Base-by-base conservation (phyloP, 2,113 vertebrate genomes). In the Eulemur rufifrons region DNA sequence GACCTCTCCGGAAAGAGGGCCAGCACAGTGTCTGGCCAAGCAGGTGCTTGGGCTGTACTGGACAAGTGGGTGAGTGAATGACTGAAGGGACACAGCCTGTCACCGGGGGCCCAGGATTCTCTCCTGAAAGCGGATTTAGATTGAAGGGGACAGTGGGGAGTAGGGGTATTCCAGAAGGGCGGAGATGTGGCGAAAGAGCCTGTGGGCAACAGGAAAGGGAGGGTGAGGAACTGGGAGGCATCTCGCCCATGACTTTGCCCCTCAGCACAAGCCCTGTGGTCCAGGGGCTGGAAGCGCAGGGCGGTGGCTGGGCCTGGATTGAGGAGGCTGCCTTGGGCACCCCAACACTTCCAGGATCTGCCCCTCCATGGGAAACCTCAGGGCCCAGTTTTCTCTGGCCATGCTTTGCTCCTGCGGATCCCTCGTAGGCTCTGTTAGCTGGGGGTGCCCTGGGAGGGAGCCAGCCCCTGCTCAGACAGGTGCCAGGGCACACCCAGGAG, bases 271-370 rank as follows among this genome's bases (percentile, higher is more conserved):
- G 0, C n/a, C 21, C 61, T 80, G 23, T 37, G 54, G 25, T 27
- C 77, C 42, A 42, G 7, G 10, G 42, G 13, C 89, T 64, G n/a
- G 32, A 50, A 61, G 15, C 42, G 59, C 3, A 59, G n/a, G 14
- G 2, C 37, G 12, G 27, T 0, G 3, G 37, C 61, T 59, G 71
- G 3, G 15, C 8, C 39, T 47, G n/a, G 37, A 39, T 25, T 11
- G 2, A 29, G 3, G 4, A 78, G 18, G 32, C 69, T 52, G 17
- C 34, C 25, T 73, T 25, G 12, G 77, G 59, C 8, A 39, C 56
- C 45, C 23, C 18, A 66, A 14, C 20, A 39, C 17, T 76, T 29
- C 32, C 80, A 12, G 50, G 56, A 14, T 54, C 80, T 89, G 6
- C 6, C 64, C 37, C 5, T 45, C 45, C 50, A 59, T 42, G 59